Evolutionary conservation across 1,140 invertebrate species (phyloP), one percentile per base, ranked within the genome.

Genomic region (Drosophila lacertosa): DNA sequence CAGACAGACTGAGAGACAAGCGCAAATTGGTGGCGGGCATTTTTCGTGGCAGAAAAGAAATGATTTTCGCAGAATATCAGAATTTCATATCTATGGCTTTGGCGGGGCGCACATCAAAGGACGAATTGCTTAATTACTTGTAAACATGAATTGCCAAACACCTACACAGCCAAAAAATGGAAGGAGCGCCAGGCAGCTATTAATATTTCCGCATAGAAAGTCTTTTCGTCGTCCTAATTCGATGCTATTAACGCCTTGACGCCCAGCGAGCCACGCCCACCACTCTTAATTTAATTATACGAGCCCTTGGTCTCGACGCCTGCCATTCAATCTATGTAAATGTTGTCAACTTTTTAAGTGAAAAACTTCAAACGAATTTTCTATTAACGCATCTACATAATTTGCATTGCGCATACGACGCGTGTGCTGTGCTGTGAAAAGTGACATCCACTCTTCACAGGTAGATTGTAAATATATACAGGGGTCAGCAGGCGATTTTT

Each of bases 141-240:
- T 88, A 86, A 86, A 86, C 74, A 86, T 86, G 82, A 86, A 89
- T 86, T 86, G 78, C 66, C 81, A 82, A 82, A 88, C 82, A 82
- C 82, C 82, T 86, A 55, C 47, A 20, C n/a, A 20, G 5, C 35
- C 20, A 55, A 35, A n/a, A n/a, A n/a, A n/a, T n/a, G n/a, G 39
- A 44, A 16, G 47, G 53, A 33, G 29, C 42, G 40, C 69, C 15
- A 20, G 33, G 15, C 39, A 51, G 53, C 70, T 78, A 69, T 73
- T 57, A 69, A 68, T 73, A 68, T 63, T 62, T 62, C 33, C 47
- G 16, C 29, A 54, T 40, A 39, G n/a, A 39, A 58, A 62, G 75
- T 45, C 64, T 58, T n/a, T n/a, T n/a, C n/a, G 15, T 50, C 35
- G 60, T 66, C 81, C 66, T 78, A 78, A 86, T 86, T 82, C 63